Conservation (phyloP, 2,888 invertebrate species). For the Andrena chrysosceles region DNA sequence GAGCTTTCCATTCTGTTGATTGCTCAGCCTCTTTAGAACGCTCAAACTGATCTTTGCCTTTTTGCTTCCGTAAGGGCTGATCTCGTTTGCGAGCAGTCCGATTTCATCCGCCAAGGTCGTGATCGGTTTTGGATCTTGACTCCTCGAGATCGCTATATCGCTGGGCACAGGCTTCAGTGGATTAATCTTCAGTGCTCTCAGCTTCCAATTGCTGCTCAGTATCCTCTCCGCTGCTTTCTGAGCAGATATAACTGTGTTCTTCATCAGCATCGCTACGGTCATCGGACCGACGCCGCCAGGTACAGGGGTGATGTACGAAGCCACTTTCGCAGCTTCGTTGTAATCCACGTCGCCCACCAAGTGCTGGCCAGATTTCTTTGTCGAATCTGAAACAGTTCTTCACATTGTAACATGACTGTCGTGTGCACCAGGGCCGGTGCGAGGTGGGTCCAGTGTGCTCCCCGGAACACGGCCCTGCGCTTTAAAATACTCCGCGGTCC, state of each 20-base stretch:
- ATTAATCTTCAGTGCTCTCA: constrained; percentile 89
- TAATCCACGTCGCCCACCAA: constrained; percentile 98
- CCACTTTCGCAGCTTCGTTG: constrained; percentile 91
- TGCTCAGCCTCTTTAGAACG: constrained; percentile 90
- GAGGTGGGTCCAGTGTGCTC: no score
- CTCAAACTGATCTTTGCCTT: constrained; percentile 97
- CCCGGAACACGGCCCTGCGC: no score
- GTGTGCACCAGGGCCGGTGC: no score
- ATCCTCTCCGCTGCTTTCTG: constrained; percentile 87
- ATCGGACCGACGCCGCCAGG: constrained; percentile 99
- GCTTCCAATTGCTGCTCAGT: constrained; percentile 89
- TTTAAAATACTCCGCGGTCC: no score
- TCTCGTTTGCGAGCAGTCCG: constrained; percentile 92
- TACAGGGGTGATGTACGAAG: constrained; percentile 97
- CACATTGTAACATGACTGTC: background rate
- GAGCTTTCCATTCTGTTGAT: constrained; percentile 93
- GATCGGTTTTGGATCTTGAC: constrained; percentile 95
- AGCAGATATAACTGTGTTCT: constrained; percentile 96
- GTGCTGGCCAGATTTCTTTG: constrained; percentile 92
- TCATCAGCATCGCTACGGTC: constrained; percentile 99
- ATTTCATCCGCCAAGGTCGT: constrained; percentile 92
- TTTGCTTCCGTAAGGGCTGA: constrained; percentile 95
- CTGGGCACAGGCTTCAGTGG: constrained; percentile 93
- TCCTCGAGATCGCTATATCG: constrained; percentile 96
- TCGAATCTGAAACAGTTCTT: constrained; percentile 87